phyloP scores from a whole-genome alignment of 2,113 vertebrate genomes.

The Entelurus aequoreus region DNA sequence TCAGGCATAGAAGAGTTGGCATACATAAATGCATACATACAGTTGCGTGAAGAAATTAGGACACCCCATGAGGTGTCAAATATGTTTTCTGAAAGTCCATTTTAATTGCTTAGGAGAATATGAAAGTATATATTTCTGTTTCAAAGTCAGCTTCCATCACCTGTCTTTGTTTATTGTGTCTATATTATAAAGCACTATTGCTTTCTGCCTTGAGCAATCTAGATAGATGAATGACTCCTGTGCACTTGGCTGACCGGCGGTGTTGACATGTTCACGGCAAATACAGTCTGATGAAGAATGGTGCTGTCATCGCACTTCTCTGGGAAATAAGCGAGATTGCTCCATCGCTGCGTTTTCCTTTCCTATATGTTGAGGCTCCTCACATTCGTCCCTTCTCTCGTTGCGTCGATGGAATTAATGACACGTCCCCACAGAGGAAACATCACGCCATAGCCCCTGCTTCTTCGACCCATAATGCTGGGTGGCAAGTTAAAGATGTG shows the following conservation, averaged over 20 bases:
- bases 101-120: not conserved
- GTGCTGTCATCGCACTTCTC: slow-evolving; percentile 51
- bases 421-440: slow-evolving; percentile 52
- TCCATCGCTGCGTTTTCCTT: slow-evolving; percentile 33
- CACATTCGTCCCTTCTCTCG: slow-evolving; percentile 50
- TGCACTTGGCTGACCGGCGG: slow-evolving; percentile 56
- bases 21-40: no score
- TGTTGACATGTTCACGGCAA: slow-evolving; percentile 60
- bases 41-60: no score
- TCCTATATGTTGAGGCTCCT: slow-evolving; percentile 31
- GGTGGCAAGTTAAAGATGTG: slow-evolving; percentile 53
- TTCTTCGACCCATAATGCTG: slow-evolving; percentile 49
- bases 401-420: slow-evolving; percentile 51
- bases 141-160: slow-evolving; percentile 1
- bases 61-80: no score
- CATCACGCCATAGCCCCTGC: slow-evolving; percentile 24
- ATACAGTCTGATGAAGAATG: slow-evolving; percentile 64
- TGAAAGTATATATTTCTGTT: not conserved
- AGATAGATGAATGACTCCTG: slow-evolving; percentile 61
- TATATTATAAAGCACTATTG: slow-evolving; percentile 9
- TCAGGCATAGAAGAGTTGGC: no score
- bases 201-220: slow-evolving; percentile 45
- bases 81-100: no score
- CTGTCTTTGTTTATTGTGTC: not conserved
- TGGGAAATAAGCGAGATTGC: slow-evolving; percentile 50